A percentile compares a stretch with the other conserved stretches of the same genome.
Conservation (phyloP, 2,888 invertebrate species). For the Masnerella sp. region DNA sequence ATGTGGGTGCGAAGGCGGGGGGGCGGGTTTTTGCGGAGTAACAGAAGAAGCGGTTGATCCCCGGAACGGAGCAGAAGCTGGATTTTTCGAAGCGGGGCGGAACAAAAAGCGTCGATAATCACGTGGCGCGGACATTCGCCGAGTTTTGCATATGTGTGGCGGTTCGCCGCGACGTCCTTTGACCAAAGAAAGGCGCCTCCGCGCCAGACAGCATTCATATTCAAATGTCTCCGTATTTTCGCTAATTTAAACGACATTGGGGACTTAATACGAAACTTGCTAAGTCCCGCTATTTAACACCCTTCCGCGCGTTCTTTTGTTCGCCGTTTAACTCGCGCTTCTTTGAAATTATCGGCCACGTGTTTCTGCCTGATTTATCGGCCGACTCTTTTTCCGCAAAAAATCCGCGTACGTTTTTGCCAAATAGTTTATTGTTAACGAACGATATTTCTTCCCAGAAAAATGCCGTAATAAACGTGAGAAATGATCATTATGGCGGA, state of each 20-base stretch:
- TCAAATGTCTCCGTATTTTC: slow-evolving; percentile 50
- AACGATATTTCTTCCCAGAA: neutral
- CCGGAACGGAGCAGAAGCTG: slow-evolving; percentile 7
- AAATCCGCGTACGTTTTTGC: too few species aligned
- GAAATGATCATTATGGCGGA: too few species aligned
- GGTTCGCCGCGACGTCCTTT: slow-evolving; percentile 5
- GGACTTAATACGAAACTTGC: slow-evolving; percentile 29
- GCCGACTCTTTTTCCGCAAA: too few species aligned
- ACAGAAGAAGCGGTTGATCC: slow-evolving; percentile 34
- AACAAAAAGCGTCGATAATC: slow-evolving; percentile 48
- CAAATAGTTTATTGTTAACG: too few species aligned
- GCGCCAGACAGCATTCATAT: slow-evolving; percentile 41
- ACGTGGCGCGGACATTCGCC: slow-evolving; percentile 36
- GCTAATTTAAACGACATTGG: slow-evolving; percentile 49
- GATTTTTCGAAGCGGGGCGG: slow-evolving; percentile 21
- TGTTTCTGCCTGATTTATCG: slow-evolving; percentile 21
- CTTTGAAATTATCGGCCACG: slow-evolving; percentile 21
- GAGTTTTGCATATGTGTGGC: slow-evolving; percentile 24
- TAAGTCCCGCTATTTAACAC: slow-evolving; percentile 28
- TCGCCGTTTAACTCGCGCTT: slow-evolving; percentile 10
- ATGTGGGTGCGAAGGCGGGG: too few species aligned
- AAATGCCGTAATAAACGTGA: too few species aligned
- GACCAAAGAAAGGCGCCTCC: slow-evolving; percentile 17
- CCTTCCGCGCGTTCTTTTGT: slow-evolving; percentile 29
- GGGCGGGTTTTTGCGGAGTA: slow-evolving; percentile 17